phyloP scores from a whole-genome alignment of 2,113 vertebrate genomes.

The Brachyistius frenatus region DNA sequence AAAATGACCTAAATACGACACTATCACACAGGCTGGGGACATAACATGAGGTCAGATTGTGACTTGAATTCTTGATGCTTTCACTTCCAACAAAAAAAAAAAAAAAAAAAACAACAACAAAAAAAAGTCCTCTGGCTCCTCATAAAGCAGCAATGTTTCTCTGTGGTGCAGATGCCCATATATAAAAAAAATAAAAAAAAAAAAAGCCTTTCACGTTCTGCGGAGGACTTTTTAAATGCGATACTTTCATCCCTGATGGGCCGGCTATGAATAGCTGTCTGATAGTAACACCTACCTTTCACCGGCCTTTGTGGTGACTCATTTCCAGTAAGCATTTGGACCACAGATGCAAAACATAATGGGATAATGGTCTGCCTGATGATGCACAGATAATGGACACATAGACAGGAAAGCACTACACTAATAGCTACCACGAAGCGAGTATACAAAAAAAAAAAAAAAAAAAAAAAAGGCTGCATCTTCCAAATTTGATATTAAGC shows the following conservation, averaged over 20 bases:
- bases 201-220: slow-evolving; percentile 56
- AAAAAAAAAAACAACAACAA: slow-evolving; percentile 33
- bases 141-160: slow-evolving; percentile 39
- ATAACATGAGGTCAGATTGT: slow-evolving; percentile 75
- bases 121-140: slow-evolving; percentile 58
- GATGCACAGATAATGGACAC: slow-evolving; percentile 81
- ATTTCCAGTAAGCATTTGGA: slow-evolving; percentile 82
- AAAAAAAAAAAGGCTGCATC: slow-evolving; percentile 43
- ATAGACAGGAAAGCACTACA: slow-evolving; percentile 76
- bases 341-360: slow-evolving; percentile 82
- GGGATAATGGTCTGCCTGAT: slow-evolving; percentile 81
- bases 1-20: slow-evolving; percentile 83
- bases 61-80: slow-evolving; percentile 77
- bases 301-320: slow-evolving; percentile 73
- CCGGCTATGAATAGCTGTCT: slow-evolving; percentile 75
- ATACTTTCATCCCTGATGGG: slow-evolving; percentile 70
- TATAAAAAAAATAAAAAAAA: slow-evolving; percentile 28
- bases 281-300: slow-evolving; percentile 78
- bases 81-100: slow-evolving; percentile 9
- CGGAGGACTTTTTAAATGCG: slow-evolving; percentile 66
- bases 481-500: slow-evolving; percentile 69
- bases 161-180: neutral
- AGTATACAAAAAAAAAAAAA: neutral
- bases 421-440: slow-evolving; percentile 72
- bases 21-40: slow-evolving; percentile 70